phyloP scores from a whole-genome alignment of 2,888 invertebrate species.

The Gryllus longicercus region DNA sequence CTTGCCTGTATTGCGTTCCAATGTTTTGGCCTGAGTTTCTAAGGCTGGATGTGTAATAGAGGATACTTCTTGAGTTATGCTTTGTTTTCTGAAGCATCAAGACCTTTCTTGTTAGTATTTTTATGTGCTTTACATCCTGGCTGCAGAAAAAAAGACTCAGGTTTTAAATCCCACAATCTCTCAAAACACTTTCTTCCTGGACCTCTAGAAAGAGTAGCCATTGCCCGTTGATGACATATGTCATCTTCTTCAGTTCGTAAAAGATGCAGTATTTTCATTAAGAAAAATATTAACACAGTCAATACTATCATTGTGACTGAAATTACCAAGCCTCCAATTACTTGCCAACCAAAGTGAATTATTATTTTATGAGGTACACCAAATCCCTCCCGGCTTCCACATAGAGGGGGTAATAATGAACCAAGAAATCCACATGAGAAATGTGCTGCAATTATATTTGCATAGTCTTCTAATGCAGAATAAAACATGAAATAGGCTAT shows the following conservation, averaged over 20 bases:
- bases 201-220: background rate
- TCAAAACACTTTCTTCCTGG: background rate
- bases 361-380: background rate
- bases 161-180: background rate
- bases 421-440: constrained; percentile 10
- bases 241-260: constrained; percentile 21
- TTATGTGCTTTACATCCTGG: background rate
- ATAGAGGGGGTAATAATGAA: background rate
- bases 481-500: background rate
- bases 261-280: background rate
- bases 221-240: constrained; percentile 26
- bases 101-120: too few relatives aligned
- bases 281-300: background rate
- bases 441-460: constrained; percentile 22
- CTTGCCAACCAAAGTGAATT: constrained; percentile 26
- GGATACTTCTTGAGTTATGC: too few relatives aligned
- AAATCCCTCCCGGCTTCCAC: background rate
- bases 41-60: too few relatives aligned
- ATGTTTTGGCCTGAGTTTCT: too few relatives aligned
- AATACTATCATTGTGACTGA: background rate
- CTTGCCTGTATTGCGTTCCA: too few relatives aligned
- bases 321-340: background rate
- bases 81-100: too few relatives aligned
- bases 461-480: constrained; percentile 11
- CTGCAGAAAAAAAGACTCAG: background rate